These are phyloP conservation scores for Microcebus jonahi DNA, from an alignment of 2,113 vertebrate genomes.

Conservation along the genomic window DNA sequence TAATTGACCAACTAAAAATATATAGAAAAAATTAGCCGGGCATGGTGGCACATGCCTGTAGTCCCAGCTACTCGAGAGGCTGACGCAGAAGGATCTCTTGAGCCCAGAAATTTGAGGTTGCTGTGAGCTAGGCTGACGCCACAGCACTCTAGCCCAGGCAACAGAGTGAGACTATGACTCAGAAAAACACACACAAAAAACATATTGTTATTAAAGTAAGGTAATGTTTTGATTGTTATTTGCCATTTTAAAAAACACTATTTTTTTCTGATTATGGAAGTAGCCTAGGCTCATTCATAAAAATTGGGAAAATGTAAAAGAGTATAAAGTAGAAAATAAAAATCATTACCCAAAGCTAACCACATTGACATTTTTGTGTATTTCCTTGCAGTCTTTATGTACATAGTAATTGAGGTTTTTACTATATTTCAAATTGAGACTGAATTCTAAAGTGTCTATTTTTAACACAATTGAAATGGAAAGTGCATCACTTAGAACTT, in stretches of 20 bases:
- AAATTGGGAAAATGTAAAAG: background rate
- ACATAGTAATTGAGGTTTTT: slow-evolving; percentile 31
- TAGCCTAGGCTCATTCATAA: background rate
- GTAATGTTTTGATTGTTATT: slow-evolving; percentile 9
- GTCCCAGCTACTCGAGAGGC: no score
- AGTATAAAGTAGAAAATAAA: background rate
- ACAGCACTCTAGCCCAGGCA: no score
- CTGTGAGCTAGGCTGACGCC: no score
- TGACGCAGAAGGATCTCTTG: no score
- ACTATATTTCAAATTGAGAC: background rate
- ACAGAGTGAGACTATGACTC: no score
- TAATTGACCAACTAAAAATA: no score
- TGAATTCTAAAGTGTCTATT: slow-evolving; percentile 15
- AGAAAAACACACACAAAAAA: background rate
- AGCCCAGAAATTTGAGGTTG: no score
- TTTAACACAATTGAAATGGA: slow-evolving; percentile 47
- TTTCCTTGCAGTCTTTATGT: background rate
- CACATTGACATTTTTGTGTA: background rate
- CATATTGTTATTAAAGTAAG: slow-evolving; percentile 14
- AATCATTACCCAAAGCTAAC: background rate
- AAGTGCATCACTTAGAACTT: background rate
- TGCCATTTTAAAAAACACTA: background rate
- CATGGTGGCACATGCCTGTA: no score
- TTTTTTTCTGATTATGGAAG: slow-evolving; percentile 26
- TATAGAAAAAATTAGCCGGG: no score